A percentile compares a stretch with the other conserved stretches of the same genome.
phyloP scores from a whole-genome alignment of 2,113 vertebrate genomes.

The Calonectris borealis region DNA sequence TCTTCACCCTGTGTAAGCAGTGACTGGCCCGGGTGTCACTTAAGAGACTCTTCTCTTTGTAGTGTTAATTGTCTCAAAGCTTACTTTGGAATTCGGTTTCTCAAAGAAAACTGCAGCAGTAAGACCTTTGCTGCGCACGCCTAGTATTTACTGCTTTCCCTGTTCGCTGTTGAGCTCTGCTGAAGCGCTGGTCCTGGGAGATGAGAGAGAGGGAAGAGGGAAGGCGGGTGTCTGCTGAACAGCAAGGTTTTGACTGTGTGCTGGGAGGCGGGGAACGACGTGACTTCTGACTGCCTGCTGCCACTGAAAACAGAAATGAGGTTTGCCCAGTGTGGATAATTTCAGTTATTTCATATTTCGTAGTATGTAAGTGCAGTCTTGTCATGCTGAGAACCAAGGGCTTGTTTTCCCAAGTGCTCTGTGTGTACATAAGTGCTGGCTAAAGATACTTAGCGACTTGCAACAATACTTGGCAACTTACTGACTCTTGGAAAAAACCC shows the following conservation, averaged over 20 bases:
- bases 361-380: rapidly evolving
- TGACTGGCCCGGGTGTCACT: background rate
- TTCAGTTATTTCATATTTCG: background rate
- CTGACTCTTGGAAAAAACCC: background rate
- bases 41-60: no score
- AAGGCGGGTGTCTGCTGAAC: background rate
- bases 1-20: background rate
- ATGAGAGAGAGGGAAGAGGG: no score
- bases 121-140: background rate
- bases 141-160: background rate
- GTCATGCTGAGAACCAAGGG: background rate
- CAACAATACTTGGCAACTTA: background rate
- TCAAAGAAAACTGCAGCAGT: background rate
- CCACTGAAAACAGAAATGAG: background rate
- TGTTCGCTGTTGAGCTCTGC: background rate
- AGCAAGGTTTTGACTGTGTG: background rate
- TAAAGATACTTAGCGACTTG: background rate
- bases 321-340: background rate
- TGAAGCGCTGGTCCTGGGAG: background rate
- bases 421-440: background rate
- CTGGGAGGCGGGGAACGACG: background rate
- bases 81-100: background rate
- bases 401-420: background rate
- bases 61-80: background rate
- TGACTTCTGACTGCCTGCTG: background rate